Evolutionary conservation across 2,888 invertebrate species (phyloP), one percentile per base, ranked within the genome.

Genomic region (Parelbella ahira): DNA sequence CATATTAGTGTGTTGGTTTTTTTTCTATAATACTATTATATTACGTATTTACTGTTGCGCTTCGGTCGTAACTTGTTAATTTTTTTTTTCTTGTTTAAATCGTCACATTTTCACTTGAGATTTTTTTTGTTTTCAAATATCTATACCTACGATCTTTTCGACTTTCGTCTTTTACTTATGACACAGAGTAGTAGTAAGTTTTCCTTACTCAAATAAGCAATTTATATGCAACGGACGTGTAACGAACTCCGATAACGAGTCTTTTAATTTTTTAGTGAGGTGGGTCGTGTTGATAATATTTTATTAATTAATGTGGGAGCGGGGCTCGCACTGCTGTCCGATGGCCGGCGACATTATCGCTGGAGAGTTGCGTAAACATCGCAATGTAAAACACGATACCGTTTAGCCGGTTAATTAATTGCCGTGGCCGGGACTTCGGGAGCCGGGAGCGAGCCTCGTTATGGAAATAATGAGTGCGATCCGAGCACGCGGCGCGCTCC

Each of bases 401-500:
- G 82, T 84, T 86, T 86, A 84, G 83, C 74, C 70, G 68, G 80
- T 78, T 86, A 84, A 86, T 86, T 86, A 86, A 86, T 87, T 86
- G 75, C 65, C 64, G 69, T 71, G 72, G 73, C 76, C 71, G 75
- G 70, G 72, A 73, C 60, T 61, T 63, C 53, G 66, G 63, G 65
- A 67, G 63, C 25, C 63, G 60, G 47, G 50, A 52, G 45, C 52
- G 55, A 47, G 53, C 58, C 77, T 83, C 72, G 84, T 84, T 83
- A 81, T 67, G 74, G 68, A 76, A 82, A 79, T 83, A 84, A 86
- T 82, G 76, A 80, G 69, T 71, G 68, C 76, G 70, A 71, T 72
- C 70, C 68, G 53, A 48, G 58, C 52, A 60, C 60, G 57, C 44
- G 8, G 29, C 39, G 37, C 50, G 43, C 53, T 62, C 64, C 54